A percentile compares a stretch with the other conserved stretches of the same genome.
Conservation (phyloP, 2,888 invertebrate genomes). For the Spilarctia lutea region DNA sequence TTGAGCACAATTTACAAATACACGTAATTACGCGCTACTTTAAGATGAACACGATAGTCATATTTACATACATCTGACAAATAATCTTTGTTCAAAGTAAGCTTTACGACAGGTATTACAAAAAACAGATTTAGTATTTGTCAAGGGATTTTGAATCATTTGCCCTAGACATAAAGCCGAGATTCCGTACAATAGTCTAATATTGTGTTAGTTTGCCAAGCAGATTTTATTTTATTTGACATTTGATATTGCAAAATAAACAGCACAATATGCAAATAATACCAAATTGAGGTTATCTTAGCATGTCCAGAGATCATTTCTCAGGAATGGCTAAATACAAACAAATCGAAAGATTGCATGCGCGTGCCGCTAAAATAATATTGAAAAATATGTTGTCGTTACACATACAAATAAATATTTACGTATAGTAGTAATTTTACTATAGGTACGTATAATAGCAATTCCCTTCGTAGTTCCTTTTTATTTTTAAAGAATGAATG, state of each 20-base stretch:
- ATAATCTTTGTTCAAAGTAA: conserved; percentile 36
- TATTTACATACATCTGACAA: conserved; percentile 40
- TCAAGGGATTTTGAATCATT: conserved; percentile 17
- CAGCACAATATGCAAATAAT: conserved; percentile 35
- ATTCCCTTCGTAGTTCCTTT: neutral
- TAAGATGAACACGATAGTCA: conserved; percentile 21
- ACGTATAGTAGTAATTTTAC: too few species aligned
- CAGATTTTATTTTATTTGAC: conserved; percentile 40
- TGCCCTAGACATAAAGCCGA: fast-evolving
- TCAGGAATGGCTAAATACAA: neutral
- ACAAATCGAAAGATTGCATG: neutral
- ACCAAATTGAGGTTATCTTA: conserved; percentile 11
- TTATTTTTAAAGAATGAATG: too few species aligned
- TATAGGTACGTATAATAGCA: too few species aligned
- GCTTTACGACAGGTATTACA: conserved; percentile 13
- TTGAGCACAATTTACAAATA: conserved; percentile 18
- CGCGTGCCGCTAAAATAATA: neutral
- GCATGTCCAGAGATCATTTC: neutral
- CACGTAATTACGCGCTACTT: conserved; percentile 37
- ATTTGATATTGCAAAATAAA: conserved; percentile 45
- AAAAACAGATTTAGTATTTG: neutral
- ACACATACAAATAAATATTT: too few species aligned
- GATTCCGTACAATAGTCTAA: neutral
- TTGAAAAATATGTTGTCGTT: neutral
- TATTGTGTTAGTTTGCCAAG: conserved; percentile 28